Evolutionary conservation across 2,797 vertebrate species (phyloP), one percentile per base, ranked within the genome.

Genomic region (Pseudochaenichthys georgianus): DNA sequence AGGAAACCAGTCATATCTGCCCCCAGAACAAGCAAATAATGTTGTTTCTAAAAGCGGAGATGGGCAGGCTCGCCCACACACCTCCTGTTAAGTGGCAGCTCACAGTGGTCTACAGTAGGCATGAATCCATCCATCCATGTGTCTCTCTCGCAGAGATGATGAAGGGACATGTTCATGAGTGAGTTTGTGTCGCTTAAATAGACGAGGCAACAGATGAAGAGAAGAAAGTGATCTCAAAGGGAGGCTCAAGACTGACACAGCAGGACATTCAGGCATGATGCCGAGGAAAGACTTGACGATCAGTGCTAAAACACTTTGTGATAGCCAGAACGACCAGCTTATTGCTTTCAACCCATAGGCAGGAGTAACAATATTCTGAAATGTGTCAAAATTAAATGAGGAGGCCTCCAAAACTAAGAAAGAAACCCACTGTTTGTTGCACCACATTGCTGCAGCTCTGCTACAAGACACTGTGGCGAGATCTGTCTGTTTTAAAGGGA

Each of bases 1-100:
- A 88, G 89, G 91, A 94, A 94, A 91, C 89, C 79, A 86, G 86
- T 88, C 87, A 70, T 93, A 93, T 93, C 92, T 94, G 88, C 89
- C 83, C 64, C 85, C 87, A 84, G 86, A 90, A 89, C 91, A 89
- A 88, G 88, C 87, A 80, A 92, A 92, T 90, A 89, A 90, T 90
- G 82, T 80, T 67, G 86, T 92, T 95, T 93, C 92, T 94, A 94
- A 94, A 95, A 92, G 80, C 61, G 89, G 90, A 93, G 87, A 92
- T 82, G 91, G 89, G 80, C 91, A 83, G 86, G 80, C 79, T 92
- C 91, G 91, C 93, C 92, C 89, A 94, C 92, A 89, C 92, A 90
- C 92, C 91, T 92, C 91, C 93, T 94, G 93, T 92, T 92, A 85
- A 83, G 81, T 87, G 84, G 86, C 85, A 78, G 82, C 90, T 92